Percentiles rank a stretch among this genome's conserved stretches.
phyloP scores from a whole-genome alignment of 1,140 invertebrate genomes.

The Acromyrmex heyeri region DNA sequence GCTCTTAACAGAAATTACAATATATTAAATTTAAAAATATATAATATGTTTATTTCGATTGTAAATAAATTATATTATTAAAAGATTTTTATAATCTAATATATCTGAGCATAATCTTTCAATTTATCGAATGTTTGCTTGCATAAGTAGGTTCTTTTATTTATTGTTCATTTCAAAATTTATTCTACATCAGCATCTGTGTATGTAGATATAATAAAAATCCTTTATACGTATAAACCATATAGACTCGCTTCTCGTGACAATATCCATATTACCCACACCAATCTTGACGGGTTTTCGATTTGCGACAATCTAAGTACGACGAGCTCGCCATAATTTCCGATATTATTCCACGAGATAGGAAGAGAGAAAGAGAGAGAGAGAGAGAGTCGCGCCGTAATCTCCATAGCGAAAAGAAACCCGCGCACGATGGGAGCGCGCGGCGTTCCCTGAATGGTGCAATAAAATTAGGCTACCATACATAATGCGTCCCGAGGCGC shows the following conservation, averaged over 20 bases:
- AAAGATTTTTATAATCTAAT: not conserved
- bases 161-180: not conserved
- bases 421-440: conserved; percentile 10
- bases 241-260: not conserved
- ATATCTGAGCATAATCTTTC: not conserved
- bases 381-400: conserved; percentile 20
- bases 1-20: too few species aligned
- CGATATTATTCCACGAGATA: conserved; percentile 24
- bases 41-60: not conserved
- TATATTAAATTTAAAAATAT: too few species aligned
- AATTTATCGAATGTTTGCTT: not conserved
- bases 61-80: not conserved
- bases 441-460: conserved; percentile 51
- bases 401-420: conserved; percentile 47
- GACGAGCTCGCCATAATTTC: conserved; percentile 32
- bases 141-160: not conserved
- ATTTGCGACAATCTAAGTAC: conserved; percentile 25
- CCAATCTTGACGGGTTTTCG: not conserved
- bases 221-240: not conserved
- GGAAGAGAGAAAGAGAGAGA: not conserved
- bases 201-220: not conserved
- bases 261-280: not conserved
- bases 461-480: conserved; percentile 76
- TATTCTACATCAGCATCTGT: not conserved
- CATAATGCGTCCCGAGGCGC: conserved; percentile 62